A percentile compares a stretch with the other conserved stretches of the same genome.
phyloP scores from a whole-genome alignment of 2,113 vertebrate genomes.

The Anarrhichthys ocellatus region DNA sequence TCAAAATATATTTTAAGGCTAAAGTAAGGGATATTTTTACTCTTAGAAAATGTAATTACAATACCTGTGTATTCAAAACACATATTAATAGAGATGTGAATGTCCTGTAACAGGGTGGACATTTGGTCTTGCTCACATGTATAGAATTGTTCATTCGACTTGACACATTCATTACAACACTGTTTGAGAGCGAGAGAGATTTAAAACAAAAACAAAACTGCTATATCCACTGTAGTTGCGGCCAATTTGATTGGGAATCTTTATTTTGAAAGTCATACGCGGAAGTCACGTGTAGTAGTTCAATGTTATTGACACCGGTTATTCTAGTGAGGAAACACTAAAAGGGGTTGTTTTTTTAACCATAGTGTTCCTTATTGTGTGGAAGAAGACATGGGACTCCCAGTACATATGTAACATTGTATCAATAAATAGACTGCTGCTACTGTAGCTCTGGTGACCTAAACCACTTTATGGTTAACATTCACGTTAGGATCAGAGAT shows the following conservation, averaged over 20 bases:
- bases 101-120: no score
- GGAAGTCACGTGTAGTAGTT: neutral
- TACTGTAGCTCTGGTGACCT: no score
- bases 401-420: no score
- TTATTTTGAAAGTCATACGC: conserved; percentile 47
- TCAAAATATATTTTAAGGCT: no score
- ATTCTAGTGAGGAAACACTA: neutral
- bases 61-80: no score
- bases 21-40: no score
- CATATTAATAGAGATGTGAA: no score
- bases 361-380: neutral
- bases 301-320: neutral
- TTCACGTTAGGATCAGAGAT: neutral
- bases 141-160: neutral
- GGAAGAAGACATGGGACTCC: accelerated
- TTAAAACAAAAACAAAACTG: neutral
- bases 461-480: no score
- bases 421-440: neutral
- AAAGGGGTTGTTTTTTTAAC: neutral
- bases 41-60: no score
- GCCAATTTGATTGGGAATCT: accelerated
- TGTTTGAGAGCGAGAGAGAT: neutral
- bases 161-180: neutral
- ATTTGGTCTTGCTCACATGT: no score
- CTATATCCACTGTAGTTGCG: neutral